These are phyloP conservation scores for Cheilosia urbana DNA, from an alignment of 2,888 invertebrate species.

Conservation along the genomic window DNA sequence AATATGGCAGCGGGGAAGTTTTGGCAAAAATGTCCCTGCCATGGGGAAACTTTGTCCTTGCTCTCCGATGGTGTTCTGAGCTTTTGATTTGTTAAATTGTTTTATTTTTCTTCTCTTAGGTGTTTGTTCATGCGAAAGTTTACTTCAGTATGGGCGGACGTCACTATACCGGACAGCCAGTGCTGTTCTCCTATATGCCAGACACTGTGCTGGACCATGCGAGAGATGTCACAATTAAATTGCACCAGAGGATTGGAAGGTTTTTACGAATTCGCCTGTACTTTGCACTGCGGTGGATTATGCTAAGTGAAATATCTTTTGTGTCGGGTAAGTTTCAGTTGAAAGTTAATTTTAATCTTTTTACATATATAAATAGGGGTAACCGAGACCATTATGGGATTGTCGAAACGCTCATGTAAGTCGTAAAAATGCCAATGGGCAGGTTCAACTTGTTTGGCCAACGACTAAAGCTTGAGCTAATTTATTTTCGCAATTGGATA, in stretches of 20 bases:
- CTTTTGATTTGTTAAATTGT: conserved; percentile 39
- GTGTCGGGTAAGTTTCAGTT: conserved; percentile 87
- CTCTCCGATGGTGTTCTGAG: background rate
- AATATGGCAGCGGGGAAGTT: conserved; percentile 1
- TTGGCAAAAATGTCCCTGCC: no score
- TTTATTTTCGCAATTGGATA: conserved; percentile 66
- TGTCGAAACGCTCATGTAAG: conserved; percentile 29
- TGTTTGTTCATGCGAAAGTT: conserved; percentile 90
- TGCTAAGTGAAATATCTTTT: conserved; percentile 93
- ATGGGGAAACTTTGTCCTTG: conserved; percentile 57
- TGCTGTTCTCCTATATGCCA: conserved; percentile 90
- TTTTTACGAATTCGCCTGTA: conserved; percentile 90
- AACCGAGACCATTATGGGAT: conserved; percentile 32
- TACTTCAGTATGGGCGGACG: conserved; percentile 90
- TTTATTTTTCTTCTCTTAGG: conserved; percentile 83
- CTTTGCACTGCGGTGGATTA: conserved; percentile 92
- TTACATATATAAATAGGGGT: background rate
- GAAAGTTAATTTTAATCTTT: conserved; percentile 2
- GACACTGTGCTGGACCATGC: conserved; percentile 90
- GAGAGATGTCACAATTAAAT: conserved; percentile 91
- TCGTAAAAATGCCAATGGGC: conserved; percentile 19
- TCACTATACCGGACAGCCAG: conserved; percentile 89
- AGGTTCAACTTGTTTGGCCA: background rate
- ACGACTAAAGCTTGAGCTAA: conserved; percentile 45
- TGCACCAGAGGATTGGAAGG: conserved; percentile 90